Percentiles rank a stretch among this genome's conserved stretches.
Evolutionary conservation across 30 jellyfish, hydroid and myxozoan species (phyloP).

Genomic region (Mastigias papua): DNA sequence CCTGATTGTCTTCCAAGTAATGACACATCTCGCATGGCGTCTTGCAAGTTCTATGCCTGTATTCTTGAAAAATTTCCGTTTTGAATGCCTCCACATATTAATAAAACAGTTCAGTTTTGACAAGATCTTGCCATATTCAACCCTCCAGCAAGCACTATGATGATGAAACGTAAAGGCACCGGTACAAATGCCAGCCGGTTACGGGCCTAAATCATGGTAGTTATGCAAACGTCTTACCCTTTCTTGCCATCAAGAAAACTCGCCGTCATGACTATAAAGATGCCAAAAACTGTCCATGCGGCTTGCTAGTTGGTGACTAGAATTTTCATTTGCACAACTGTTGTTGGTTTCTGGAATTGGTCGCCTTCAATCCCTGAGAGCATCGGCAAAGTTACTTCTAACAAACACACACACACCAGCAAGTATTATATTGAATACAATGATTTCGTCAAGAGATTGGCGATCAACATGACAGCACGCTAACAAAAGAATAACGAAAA

Average conservation of each 20-base stretch:
- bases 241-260: conserved; percentile 75
- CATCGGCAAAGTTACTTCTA: conserved; percentile 48
- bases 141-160: neutral
- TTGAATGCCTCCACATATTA: neutral
- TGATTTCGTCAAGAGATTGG: conserved; percentile 66
- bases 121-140: neutral
- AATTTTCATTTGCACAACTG: conserved; percentile 26
- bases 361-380: neutral
- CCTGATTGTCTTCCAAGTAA: conserved; percentile 66
- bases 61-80: neutral
- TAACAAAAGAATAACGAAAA: conserved; percentile 50
- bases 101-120: neutral
- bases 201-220: conserved; percentile 30
- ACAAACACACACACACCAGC: conserved; percentile 51
- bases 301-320: neutral
- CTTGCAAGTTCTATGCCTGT: conserved; percentile 16
- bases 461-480: conserved; percentile 70
- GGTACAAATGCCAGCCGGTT: conserved; percentile 35
- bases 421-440: conserved; percentile 73
- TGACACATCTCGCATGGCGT: conserved; percentile 5
- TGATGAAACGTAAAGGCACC: neutral
- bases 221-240: conserved; percentile 56
- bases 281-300: conserved; percentile 40
- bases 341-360: conserved; percentile 15
- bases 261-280: conserved; percentile 49